Percentiles rank a stretch among this genome's conserved stretches.
Evolutionary conservation across 2,888 invertebrate species (phyloP).

Genomic region (Acrobasis suavella): DNA sequence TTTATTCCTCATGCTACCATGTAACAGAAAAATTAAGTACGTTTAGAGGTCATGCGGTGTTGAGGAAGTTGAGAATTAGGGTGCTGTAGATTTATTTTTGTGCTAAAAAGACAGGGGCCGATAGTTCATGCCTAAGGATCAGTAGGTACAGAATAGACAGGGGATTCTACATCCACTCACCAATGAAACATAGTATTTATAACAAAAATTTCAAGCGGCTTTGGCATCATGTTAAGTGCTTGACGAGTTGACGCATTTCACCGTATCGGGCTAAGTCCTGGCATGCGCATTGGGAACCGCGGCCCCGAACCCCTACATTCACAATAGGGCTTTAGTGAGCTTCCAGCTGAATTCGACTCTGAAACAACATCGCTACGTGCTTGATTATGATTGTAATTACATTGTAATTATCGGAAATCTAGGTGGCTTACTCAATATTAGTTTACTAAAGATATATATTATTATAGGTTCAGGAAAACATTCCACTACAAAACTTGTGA

Average conservation of each 20-base stretch:
- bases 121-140: slow-evolving; percentile 39
- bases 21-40: background rate
- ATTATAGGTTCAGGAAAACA: too few species aligned
- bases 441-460: background rate
- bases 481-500: too few species aligned
- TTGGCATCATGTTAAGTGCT: slow-evolving; percentile 51
- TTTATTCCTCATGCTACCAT: slow-evolving; percentile 24
- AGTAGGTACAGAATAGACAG: slow-evolving; percentile 33
- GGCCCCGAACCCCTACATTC: slow-evolving; percentile 28
- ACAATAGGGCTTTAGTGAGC: slow-evolving; percentile 45
- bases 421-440: background rate
- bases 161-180: slow-evolving; percentile 61
- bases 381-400: background rate
- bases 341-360: slow-evolving; percentile 33
- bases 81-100: slow-evolving; percentile 34
- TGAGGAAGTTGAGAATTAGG: slow-evolving; percentile 33
- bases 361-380: slow-evolving; percentile 13
- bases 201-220: slow-evolving; percentile 41
- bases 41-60: slow-evolving; percentile 41
- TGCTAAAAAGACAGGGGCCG: slow-evolving; percentile 34
- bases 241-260: slow-evolving; percentile 55
- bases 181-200: slow-evolving; percentile 40
- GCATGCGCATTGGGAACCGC: slow-evolving; percentile 59
- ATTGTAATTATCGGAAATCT: background rate
- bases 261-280: slow-evolving; percentile 45